Percentiles rank a stretch among this genome's conserved stretches.
Conservation (phyloP, 2,113 vertebrate species). For the Saimiri boliviensis region DNA sequence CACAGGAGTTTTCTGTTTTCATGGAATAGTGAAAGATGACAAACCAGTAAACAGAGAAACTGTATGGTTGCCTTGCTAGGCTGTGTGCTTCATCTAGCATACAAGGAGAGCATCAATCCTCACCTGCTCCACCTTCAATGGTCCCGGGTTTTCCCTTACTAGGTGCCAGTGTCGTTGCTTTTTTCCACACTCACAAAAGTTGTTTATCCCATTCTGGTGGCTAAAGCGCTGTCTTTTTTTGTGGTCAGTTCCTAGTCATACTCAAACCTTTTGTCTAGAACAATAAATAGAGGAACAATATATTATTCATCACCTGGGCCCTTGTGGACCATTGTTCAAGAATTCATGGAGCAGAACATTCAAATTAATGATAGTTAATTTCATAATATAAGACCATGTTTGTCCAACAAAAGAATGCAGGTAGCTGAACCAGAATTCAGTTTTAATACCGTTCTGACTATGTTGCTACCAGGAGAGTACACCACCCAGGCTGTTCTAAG, state of each 20-base stretch:
- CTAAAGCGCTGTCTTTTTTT: neutral
- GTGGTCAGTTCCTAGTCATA: neutral
- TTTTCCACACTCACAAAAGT: neutral
- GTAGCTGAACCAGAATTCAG: neutral
- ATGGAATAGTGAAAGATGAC: neutral
- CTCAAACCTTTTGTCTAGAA: neutral
- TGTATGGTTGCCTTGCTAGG: neutral
- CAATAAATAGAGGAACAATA: neutral
- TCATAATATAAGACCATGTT: neutral
- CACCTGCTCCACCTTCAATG: no score
- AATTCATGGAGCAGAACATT: neutral
- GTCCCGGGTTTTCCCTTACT: neutral
- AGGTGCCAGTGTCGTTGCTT: neutral
- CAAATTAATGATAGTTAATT: neutral
- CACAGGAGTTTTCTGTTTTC: neutral
- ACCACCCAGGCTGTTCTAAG: neutral
- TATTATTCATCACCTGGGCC: neutral
- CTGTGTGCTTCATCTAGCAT: no score
- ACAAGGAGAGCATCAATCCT: neutral
- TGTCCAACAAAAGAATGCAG: neutral
- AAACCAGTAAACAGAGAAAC: neutral
- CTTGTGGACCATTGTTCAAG: neutral
- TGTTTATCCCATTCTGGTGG: neutral
- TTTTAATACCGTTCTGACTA: neutral
- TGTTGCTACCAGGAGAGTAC: neutral